Evolutionary conservation across 2,113 vertebrate genomes (phyloP), one percentile per base, ranked within the genome.

Genomic region (Gymnorhina tibicen): DNA sequence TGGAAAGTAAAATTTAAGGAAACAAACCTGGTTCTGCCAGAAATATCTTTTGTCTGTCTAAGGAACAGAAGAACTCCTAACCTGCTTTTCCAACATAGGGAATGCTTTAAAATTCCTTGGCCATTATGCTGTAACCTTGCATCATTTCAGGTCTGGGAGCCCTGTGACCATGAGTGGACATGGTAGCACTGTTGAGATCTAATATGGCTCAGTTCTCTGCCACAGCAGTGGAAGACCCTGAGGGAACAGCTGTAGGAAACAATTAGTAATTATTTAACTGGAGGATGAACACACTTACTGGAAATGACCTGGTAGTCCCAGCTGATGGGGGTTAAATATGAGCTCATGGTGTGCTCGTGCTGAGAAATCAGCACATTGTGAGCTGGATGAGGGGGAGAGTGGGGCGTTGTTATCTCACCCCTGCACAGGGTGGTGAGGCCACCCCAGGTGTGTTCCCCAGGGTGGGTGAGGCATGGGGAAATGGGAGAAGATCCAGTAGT

Each of bases 1-100:
- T 97, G 98, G 97, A 98, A 98, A 97, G 96, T 80, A 96, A 98
- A 97, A 97, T 97, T 98, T 97, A 95, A 97, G 91, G 97, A 97
- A 98, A 97, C 96, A 98, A 97, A 97, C 95, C 96, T 97, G 93
- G 94, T 95, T 95, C 82, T 97, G 95, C 95, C 97, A 97, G 97
- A 97, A 97, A 97, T 97, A 97, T 97, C 93, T 93, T 98, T 98
- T 97, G 95, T 97, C 97, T 98, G 56, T 85, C 92, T 97, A 93
- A 97, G 93, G 93, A 97, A 96, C 56, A 96, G 94, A 89, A 94
- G 92, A 95, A 83, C 68, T 93, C 93, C 81, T 95, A 98, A 98
- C 97, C 97, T 96, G 60, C 41, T 93, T 89, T 74, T 86, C 50
- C 42, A 32, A 1, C 8, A 32, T 3, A 83, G 42, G 24, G 47